Evolutionary conservation across 2,113 vertebrate species (phyloP).

Genomic region (Spea bombifrons): DNA sequence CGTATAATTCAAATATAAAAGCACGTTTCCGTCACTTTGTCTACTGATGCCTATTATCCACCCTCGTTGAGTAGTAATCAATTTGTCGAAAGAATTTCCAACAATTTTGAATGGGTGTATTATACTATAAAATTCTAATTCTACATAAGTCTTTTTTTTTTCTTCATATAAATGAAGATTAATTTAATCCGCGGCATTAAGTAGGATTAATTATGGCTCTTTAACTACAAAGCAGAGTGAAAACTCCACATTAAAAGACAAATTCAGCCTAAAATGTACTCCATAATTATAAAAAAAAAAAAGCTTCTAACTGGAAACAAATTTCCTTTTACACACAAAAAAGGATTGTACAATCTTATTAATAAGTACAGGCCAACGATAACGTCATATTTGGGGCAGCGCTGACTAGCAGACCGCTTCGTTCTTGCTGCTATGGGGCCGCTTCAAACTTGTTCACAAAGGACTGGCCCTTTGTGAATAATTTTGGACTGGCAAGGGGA

Average conservation of each 20-base stretch:
- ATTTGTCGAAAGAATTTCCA: conserved; percentile 26
- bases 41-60: conserved; percentile 12
- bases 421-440: too few relatives aligned
- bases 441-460: too few relatives aligned
- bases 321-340: conserved; percentile 62
- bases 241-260: conserved; percentile 33
- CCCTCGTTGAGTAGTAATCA: conserved; percentile 40
- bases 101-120: conserved; percentile 34
- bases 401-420: too few relatives aligned
- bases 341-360: too few relatives aligned
- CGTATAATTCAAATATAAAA: conserved; percentile 36
- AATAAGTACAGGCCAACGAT: too few relatives aligned
- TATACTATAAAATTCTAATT: conserved; percentile 39
- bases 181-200: conserved; percentile 41
- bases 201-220: conserved; percentile 41
- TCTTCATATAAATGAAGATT: conserved; percentile 42
- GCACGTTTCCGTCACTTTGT: conserved; percentile 10
- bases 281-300: conserved; percentile 60
- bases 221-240: conserved; percentile 30
- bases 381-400: too few relatives aligned
- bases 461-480: too few relatives aligned
- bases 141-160: conserved; percentile 28
- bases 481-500: too few relatives aligned
- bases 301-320: conserved; percentile 66
- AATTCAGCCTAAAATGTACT: conserved; percentile 54